Evolutionary conservation across 2,888 invertebrate genomes (phyloP).

Genomic region (Agrotis ipsilon): DNA sequence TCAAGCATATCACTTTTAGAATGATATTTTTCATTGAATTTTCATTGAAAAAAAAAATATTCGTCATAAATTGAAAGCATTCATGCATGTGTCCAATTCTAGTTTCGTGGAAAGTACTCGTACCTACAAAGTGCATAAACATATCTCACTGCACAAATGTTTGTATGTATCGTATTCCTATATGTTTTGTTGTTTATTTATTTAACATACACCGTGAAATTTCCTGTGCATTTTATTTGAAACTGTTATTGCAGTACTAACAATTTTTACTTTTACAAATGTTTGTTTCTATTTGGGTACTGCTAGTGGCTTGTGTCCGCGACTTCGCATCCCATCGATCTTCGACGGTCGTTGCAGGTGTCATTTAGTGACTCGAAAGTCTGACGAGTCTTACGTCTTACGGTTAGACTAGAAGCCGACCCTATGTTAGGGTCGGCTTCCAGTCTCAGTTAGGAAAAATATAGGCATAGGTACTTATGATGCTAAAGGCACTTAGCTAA

Average conservation of each 20-base stretch:
- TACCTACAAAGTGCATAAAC: constrained; percentile 38
- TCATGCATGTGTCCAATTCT: constrained; percentile 30
- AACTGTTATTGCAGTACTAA: not conserved
- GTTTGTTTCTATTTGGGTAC: too few species aligned
- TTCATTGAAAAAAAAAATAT: constrained; percentile 42
- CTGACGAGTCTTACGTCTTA: too few species aligned
- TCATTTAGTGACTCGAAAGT: too few species aligned
- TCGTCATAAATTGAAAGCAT: constrained; percentile 44
- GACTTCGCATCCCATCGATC: too few species aligned
- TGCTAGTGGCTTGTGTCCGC: too few species aligned
- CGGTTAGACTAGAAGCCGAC: too few species aligned
- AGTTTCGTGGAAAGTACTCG: constrained; percentile 32
- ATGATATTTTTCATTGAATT: constrained; percentile 1
- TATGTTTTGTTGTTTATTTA: constrained; percentile 25
- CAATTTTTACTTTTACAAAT: not conserved
- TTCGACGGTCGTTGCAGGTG: too few species aligned
- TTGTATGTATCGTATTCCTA: not conserved
- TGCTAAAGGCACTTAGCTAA: too few species aligned
- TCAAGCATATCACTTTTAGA: constrained; percentile 9
- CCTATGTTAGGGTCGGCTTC: too few species aligned
- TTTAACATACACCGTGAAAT: not conserved
- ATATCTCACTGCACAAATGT: constrained; percentile 20
- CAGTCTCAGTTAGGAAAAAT: too few species aligned
- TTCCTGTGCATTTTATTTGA: not conserved
- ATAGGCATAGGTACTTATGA: too few species aligned